Percentiles rank a stretch among this genome's conserved stretches.
Conservation (phyloP, 2,113 vertebrate genomes). For the Gobius niger region DNA sequence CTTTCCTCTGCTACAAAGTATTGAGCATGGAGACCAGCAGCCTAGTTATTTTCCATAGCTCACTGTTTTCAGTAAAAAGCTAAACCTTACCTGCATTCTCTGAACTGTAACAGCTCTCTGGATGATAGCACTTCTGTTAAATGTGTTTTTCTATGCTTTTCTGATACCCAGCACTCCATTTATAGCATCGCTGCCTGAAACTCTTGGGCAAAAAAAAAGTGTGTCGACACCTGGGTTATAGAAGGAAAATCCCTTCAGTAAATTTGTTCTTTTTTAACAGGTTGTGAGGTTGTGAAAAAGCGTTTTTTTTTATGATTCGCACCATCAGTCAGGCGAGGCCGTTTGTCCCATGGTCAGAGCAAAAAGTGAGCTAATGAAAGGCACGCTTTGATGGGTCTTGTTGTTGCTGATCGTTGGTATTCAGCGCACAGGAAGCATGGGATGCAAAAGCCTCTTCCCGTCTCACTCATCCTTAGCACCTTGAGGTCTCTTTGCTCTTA, state of each 20-base stretch:
- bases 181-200: neutral
- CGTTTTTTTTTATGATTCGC: conserved; percentile 15
- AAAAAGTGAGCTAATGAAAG: conserved; percentile 55
- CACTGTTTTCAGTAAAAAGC: neutral
- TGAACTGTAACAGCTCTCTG: conserved; percentile 7
- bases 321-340: conserved; percentile 22
- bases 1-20: too few relatives aligned
- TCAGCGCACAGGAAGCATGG: conserved; percentile 53
- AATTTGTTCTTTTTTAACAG: conserved; percentile 10
- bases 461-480: conserved; percentile 27
- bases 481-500: conserved; percentile 35
- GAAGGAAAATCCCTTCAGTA: neutral
- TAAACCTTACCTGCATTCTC: conserved; percentile 1
- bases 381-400: conserved; percentile 55
- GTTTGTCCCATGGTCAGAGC: conserved; percentile 43
- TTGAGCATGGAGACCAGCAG: too few relatives aligned
- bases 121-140: conserved; percentile 13
- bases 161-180: conserved; percentile 22
- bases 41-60: too few relatives aligned
- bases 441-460: conserved; percentile 55
- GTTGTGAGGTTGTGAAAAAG: conserved; percentile 13
- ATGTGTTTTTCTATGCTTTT: conserved; percentile 20
- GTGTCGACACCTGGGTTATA: neutral
- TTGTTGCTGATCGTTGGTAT: conserved; percentile 69
- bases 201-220: conserved; percentile 10